Base-by-base conservation (phyloP, 2,888 invertebrate species). In the Trisateles emortualis region DNA sequence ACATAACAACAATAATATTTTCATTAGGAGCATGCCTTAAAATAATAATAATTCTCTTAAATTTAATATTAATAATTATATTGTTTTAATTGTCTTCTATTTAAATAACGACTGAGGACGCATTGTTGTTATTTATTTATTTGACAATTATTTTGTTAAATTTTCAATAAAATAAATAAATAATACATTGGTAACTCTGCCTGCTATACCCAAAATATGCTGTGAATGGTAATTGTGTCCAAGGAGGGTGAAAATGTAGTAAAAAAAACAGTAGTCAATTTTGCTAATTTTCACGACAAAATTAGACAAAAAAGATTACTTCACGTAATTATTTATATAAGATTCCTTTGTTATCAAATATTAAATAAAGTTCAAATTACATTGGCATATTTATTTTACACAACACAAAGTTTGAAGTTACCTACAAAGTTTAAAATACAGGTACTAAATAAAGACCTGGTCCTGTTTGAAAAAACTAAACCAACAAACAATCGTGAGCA, bases 221-320 rank as follows among this genome's bases (percentile, higher is more conserved):
- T 14, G 14, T 22, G 14, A 16, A n/a, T 14, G 14, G n/a, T 33
- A 13, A 30, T 10, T 14, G 32, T 3, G n/a, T 57, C 22, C 22
- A 53, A 54, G 72, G 61, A 70, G 81, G 81, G 85, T 87, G 84
- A 85, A 84, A 85, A 87, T 86, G 86, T 86, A 84, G 78, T 78
- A 64, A 67, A 62, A 13, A 41, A 13, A 43, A 1, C 26, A 14
- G 10, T 42, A 65, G 54, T 59, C 64, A 72, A 68, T 83, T 83
- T 74, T 74, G 54, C 71, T 67, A 59, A 76, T 83, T 86, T 87
- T 84, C 78, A 55, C 48, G 14, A 10, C 72, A 76, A 86, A 85
- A 78, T 80, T 63, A 52, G 55, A 54, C 59, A 65, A 78, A 78
- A 79, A 76, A 73, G 45, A 44, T 67, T 58, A 44, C 45, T 39